These are phyloP conservation scores for Tarsius wallacei DNA, from an alignment of 2,797 vertebrate species.

Conservation along the genomic window DNA sequence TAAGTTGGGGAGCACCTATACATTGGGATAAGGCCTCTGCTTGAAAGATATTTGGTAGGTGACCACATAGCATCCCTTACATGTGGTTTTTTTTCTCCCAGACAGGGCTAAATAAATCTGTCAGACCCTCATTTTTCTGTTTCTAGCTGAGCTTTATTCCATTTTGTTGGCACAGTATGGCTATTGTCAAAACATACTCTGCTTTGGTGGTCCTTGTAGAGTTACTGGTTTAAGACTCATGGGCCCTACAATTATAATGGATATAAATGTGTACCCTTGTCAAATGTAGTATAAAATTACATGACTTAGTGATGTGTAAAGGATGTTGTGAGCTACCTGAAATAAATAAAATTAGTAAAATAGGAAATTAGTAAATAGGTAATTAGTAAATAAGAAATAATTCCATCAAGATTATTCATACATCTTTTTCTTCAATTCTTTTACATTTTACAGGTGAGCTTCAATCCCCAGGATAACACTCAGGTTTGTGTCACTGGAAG, in stretches of 20 bases:
- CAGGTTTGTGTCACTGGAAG: slow-evolving; percentile 95
- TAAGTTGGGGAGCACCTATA: neutral
- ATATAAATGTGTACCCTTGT: neutral
- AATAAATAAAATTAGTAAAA: neutral
- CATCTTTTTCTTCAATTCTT: slow-evolving; percentile 66
- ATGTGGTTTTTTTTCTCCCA: neutral
- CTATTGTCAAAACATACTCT: neutral
- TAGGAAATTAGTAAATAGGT: neutral
- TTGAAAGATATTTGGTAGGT: neutral
- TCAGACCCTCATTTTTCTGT: neutral
- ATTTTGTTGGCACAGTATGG: neutral
- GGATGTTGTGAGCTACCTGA: neutral
- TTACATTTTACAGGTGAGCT: slow-evolving; percentile 93
- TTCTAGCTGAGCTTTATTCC: neutral
- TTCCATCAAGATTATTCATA: neutral
- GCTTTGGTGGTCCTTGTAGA: neutral
- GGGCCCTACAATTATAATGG: neutral
- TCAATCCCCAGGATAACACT: slow-evolving; percentile 95
- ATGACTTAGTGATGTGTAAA: neutral
- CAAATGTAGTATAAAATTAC: slow-evolving; percentile 40
- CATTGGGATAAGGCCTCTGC: neutral
- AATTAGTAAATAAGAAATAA: slow-evolving; percentile 17
- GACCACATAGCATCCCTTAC: neutral
- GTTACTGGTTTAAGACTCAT: slow-evolving; percentile 4
- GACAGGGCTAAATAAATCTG: too few species aligned